Evolutionary conservation across 2,888 invertebrate genomes (phyloP).

Genomic region (Beris chalybata): DNA sequence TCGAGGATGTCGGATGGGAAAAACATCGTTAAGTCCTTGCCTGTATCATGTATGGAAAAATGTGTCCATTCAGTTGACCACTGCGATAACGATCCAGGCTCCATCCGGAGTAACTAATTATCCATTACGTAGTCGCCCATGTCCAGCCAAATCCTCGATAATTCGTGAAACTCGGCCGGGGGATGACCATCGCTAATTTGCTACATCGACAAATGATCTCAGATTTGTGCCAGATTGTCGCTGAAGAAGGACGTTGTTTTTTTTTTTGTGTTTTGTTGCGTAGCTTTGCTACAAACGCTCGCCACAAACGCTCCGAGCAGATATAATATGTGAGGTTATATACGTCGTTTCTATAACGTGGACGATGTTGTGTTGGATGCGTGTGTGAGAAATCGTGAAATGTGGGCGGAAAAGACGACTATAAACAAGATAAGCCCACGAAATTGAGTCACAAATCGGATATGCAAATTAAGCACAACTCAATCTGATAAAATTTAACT

Average conservation of each 20-base stretch:
- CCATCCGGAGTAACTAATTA: constrained; percentile 8
- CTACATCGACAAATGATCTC: constrained; percentile 23
- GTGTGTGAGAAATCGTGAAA: too few species aligned
- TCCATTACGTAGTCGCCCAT: not conserved
- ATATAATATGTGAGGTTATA: too few species aligned
- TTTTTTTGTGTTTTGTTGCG: too few species aligned
- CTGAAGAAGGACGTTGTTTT: not conserved
- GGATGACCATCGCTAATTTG: constrained; percentile 14
- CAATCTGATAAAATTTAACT: constrained; percentile 28
- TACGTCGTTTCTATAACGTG: too few species aligned
- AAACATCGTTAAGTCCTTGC: too few species aligned
- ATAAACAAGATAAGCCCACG: constrained; percentile 28
- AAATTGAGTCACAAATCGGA: constrained; percentile 27
- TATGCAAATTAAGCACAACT: constrained; percentile 27
- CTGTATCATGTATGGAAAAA: not conserved
- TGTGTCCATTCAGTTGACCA: not conserved
- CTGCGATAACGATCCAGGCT: not conserved
- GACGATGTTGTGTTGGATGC: too few species aligned
- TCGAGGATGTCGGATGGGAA: too few species aligned
- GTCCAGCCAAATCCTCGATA: constrained; percentile 4
- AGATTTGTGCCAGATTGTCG: constrained; percentile 4
- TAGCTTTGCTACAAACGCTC: too few species aligned
- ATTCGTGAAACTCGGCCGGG: constrained; percentile 1
- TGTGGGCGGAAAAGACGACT: constrained; percentile 1
- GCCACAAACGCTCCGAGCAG: too few species aligned